phyloP scores from a whole-genome alignment of 2,888 invertebrate genomes.

The Troglohyphantes excavatus region DNA sequence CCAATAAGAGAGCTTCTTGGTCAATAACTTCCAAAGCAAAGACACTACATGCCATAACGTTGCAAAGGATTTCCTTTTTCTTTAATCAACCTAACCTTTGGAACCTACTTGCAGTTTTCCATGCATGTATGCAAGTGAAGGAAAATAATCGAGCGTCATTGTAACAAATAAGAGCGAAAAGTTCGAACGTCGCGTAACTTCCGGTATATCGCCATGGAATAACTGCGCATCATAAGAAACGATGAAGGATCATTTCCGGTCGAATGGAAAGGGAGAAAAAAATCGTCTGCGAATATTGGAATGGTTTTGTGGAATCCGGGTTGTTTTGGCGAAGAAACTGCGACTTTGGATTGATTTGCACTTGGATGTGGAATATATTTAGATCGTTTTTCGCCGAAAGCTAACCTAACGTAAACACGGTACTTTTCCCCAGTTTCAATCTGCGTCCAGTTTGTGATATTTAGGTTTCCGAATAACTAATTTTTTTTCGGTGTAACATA shows the following conservation, averaged over 20 bases:
- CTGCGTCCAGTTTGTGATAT: no score
- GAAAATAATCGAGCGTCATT: background rate
- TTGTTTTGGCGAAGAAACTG: constrained; percentile 40
- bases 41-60: no score
- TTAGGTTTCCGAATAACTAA: no score
- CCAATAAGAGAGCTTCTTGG: no score
- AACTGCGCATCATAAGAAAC: constrained; percentile 48
- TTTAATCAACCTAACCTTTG: no score
- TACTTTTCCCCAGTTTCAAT: no score
- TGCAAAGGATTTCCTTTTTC: no score
- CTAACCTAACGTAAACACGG: background rate
- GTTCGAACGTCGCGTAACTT: constrained; percentile 12
- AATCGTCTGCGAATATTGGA: constrained; percentile 10
- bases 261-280: constrained; percentile 2
- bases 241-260: constrained; percentile 9
- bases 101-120: no score
- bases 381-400: background rate
- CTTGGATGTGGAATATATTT: background rate
- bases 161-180: background rate
- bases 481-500: no score
- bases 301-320: constrained; percentile 26
- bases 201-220: constrained; percentile 28
- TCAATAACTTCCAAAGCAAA: no score
- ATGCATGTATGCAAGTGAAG: no score
- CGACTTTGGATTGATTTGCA: background rate